Evolutionary conservation across 2,888 invertebrate species (phyloP).

Genomic region (Microctonus hyperodae): DNA sequence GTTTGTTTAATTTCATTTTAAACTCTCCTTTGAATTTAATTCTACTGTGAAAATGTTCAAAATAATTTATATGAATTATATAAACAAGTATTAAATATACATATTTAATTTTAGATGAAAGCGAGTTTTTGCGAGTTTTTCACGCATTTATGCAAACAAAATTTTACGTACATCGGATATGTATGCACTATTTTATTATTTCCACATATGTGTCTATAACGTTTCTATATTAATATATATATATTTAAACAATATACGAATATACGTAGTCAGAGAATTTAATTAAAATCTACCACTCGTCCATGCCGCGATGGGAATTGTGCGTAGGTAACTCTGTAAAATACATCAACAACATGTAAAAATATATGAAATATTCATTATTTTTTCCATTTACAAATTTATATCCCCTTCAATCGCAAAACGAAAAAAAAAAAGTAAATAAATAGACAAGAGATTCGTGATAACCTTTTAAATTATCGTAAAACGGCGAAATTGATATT

Average conservation of each 20-base stretch:
- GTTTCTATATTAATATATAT: neutral
- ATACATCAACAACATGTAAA: neutral
- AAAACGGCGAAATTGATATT: neutral
- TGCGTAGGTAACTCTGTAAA: neutral
- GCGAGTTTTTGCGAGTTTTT: neutral
- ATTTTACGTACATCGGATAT: conserved; percentile 8
- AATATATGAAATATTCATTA: neutral
- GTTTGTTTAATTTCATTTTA: conserved; percentile 19
- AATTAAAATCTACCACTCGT: conserved; percentile 23
- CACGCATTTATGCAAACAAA: neutral
- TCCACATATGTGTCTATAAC: conserved; percentile 1
- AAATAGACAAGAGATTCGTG: neutral
- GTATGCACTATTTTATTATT: conserved; percentile 16
- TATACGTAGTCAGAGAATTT: conserved; percentile 17
- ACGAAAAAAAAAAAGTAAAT: neutral
- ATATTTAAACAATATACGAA: neutral
- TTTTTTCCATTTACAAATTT: neutral
- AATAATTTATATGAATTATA: no score
- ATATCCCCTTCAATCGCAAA: neutral
- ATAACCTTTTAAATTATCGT: neutral
- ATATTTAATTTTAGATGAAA: neutral
- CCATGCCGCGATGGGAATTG: conserved; percentile 13
- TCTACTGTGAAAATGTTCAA: neutral
- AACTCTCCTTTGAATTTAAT: neutral
- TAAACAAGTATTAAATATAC: no score